Conservation (phyloP, 1,140 invertebrate species). For the Hylaeus volcanicus region DNA sequence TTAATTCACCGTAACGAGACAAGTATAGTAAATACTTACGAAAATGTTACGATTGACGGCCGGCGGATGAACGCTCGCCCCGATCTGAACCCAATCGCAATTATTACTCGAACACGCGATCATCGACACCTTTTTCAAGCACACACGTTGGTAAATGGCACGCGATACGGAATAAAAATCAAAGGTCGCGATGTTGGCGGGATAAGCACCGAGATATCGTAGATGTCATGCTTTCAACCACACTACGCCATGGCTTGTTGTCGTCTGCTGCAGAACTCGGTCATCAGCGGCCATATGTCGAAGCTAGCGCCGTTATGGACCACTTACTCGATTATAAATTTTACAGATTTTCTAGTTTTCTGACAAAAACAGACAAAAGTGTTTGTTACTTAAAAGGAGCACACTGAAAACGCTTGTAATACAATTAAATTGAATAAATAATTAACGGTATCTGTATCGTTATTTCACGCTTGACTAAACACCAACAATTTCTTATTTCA, state of each 20-base stretch:
- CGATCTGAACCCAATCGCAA: neutral
- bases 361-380: neutral
- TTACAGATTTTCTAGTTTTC: neutral
- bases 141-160: neutral
- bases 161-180: neutral
- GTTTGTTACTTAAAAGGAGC: neutral
- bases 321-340: neutral
- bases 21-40: slow-evolving; percentile 31
- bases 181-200: neutral
- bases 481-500: no score
- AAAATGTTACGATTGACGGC: slow-evolving; percentile 12
- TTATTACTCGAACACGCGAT: neutral
- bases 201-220: neutral
- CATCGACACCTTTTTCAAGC: neutral
- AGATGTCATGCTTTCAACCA: slow-evolving; percentile 2
- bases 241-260: slow-evolving; percentile 11
- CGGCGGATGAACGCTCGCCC: slow-evolving; percentile 4
- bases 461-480: neutral
- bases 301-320: slow-evolving; percentile 9
- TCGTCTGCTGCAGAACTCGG: slow-evolving; percentile 35
- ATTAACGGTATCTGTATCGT: no score
- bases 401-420: no score
- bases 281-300: slow-evolving; percentile 8
- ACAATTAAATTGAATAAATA: neutral
- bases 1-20: slow-evolving; percentile 2